Conservation (phyloP, 2,888 invertebrate species). For the Galeruca laticollis region DNA sequence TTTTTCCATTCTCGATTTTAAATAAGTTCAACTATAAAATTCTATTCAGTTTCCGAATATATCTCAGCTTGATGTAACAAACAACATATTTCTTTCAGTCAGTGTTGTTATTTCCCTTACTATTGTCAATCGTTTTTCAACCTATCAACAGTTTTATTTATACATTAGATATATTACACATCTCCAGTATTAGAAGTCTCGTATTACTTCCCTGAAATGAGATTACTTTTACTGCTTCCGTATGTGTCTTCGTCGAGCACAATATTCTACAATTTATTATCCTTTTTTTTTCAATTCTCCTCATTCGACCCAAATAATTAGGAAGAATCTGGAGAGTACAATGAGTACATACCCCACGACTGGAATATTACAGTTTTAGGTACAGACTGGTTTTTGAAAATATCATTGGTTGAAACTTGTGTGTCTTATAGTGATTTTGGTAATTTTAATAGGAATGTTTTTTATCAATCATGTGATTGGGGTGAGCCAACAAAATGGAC, state of each 20-base stretch:
- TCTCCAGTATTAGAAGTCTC: background rate
- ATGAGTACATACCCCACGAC: background rate
- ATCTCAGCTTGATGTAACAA: too few species aligned
- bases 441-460: too few species aligned
- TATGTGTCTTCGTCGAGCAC: background rate
- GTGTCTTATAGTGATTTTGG: too few species aligned
- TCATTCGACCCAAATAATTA: background rate
- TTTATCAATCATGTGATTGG: too few species aligned
- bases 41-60: too few species aligned
- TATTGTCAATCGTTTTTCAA: background rate
- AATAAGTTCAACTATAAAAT: too few species aligned
- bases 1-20: too few species aligned
- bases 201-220: background rate
- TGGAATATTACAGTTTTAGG: too few species aligned
- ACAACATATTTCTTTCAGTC: background rate
- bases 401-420: too few species aligned
- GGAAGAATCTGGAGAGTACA: background rate
- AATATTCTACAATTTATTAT: background rate
- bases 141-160: background rate
- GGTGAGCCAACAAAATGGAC: too few species aligned
- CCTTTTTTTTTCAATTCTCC: background rate
- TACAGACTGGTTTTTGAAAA: too few species aligned
- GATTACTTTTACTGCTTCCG: conserved; percentile 1
- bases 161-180: background rate
- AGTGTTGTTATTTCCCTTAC: background rate